These are phyloP conservation scores for Heterocephalus glaber DNA, from an alignment of 2,113 vertebrate genomes.

Conservation along the genomic window DNA sequence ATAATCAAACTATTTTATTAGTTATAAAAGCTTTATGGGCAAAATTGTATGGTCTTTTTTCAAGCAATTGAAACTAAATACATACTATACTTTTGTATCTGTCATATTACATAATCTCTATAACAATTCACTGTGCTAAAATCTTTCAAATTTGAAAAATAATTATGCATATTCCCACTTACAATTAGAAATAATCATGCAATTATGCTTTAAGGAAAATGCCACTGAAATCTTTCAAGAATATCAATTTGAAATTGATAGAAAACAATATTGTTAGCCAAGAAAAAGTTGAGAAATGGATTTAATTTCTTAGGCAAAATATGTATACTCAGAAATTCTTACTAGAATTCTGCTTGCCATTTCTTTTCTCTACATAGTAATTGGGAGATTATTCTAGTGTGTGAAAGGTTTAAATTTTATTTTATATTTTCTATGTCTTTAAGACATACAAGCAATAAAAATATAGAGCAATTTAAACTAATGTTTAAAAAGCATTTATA, in stretches of 20 bases:
- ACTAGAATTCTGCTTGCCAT: neutral
- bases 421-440: neutral
- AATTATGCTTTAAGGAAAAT: conserved; percentile 71
- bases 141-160: conserved; percentile 40
- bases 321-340: conserved; percentile 31
- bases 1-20: conserved; percentile 18
- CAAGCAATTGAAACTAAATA: neutral
- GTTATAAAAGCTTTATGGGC: neutral
- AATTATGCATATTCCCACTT: conserved; percentile 78
- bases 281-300: conserved; percentile 44
- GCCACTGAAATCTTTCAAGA: conserved; percentile 61
- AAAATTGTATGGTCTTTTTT: neutral
- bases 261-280: conserved; percentile 68
- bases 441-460: neutral
- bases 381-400: neutral
- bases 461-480: neutral
- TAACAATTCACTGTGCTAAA: conserved; percentile 60
- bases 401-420: neutral
- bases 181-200: conserved; percentile 76
- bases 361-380: neutral
- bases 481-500: neutral
- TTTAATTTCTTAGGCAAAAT: conserved; percentile 46
- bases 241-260: conserved; percentile 74
- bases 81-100: neutral
- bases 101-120: neutral